Evolutionary conservation across 2,888 invertebrate genomes (phyloP).

Genomic region (Helleia helle): DNA sequence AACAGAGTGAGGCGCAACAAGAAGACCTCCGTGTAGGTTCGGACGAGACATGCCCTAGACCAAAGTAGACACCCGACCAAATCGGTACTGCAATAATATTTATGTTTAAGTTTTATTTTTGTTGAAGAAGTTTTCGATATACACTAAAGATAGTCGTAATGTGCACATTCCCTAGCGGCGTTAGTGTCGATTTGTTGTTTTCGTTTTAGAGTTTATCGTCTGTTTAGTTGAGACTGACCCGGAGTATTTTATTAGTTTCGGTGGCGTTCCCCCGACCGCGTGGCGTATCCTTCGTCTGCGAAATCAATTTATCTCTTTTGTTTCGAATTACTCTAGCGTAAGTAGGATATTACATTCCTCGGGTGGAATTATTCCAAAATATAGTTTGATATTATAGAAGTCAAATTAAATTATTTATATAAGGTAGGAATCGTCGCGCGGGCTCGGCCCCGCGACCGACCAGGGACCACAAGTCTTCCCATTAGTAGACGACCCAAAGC

Average conservation of each 20-base stretch:
- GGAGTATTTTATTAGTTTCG: slow-evolving; percentile 41
- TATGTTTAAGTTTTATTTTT: slow-evolving; percentile 52
- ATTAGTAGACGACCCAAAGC: slow-evolving; percentile 61
- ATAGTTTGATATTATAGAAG: slow-evolving; percentile 10
- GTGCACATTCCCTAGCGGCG: slow-evolving; percentile 69
- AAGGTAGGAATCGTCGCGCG: slow-evolving; percentile 10
- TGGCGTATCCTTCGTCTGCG: not conserved
- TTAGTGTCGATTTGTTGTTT: slow-evolving; percentile 63
- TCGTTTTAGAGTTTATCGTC: slow-evolving; percentile 64
- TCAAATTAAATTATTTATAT: slow-evolving; percentile 17
- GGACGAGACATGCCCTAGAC: slow-evolving; percentile 33
- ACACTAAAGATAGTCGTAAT: slow-evolving; percentile 59
- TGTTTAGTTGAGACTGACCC: slow-evolving; percentile 67
- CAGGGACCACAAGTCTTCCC: slow-evolving; percentile 68
- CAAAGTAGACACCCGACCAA: slow-evolving; percentile 71
- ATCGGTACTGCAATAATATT: slow-evolving; percentile 69
- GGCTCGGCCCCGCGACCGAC: slow-evolving; percentile 1
- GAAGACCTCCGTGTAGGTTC: slow-evolving; percentile 40
- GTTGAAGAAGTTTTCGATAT: slow-evolving; percentile 58
- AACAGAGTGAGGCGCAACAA: slow-evolving; percentile 63
- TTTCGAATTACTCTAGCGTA: slow-evolving; percentile 8
- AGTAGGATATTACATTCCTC: slow-evolving; percentile 46
- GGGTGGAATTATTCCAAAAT: slow-evolving; percentile 59
- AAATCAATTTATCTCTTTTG: slow-evolving; percentile 5
- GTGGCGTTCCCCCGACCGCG: not conserved